Evolutionary conservation across 2,888 invertebrate species (phyloP).

Genomic region (Axea sp.): DNA sequence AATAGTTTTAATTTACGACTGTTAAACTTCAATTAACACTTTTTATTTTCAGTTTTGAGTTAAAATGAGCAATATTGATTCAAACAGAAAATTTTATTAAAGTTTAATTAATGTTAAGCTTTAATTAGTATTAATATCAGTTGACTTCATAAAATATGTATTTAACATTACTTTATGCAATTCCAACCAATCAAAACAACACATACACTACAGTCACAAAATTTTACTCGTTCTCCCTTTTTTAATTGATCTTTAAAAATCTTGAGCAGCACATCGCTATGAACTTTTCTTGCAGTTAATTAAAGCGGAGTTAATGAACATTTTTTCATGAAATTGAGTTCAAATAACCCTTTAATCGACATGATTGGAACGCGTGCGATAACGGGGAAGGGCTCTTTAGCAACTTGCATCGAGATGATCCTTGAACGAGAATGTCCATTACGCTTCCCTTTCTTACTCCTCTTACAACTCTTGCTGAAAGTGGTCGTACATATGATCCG

Average conservation of each 20-base stretch:
- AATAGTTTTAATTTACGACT: too few relatives aligned
- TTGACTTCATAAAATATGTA: too few relatives aligned
- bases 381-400: constrained; percentile 16
- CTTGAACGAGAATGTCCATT: constrained; percentile 32
- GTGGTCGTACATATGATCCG: constrained; percentile 25
- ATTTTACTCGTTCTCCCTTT: not conserved
- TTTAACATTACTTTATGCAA: too few relatives aligned
- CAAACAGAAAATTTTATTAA: too few relatives aligned
- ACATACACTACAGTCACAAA: too few relatives aligned
- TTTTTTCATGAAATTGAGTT: constrained; percentile 21
- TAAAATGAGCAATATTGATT: too few relatives aligned
- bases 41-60: too few relatives aligned
- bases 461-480: constrained; percentile 28
- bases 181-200: too few relatives aligned
- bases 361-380: constrained; percentile 23
- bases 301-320: constrained; percentile 20
- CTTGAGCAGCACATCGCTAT: constrained; percentile 1
- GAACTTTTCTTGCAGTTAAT: constrained; percentile 10
- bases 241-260: not conserved
- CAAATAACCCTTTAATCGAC: constrained; percentile 24
- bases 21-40: too few relatives aligned
- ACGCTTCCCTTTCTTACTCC: constrained; percentile 15
- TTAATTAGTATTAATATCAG: too few relatives aligned
- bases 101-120: too few relatives aligned
- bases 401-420: not conserved